Conservation (phyloP, 2,113 vertebrate genomes). For the Psittacula cyanocephala region DNA sequence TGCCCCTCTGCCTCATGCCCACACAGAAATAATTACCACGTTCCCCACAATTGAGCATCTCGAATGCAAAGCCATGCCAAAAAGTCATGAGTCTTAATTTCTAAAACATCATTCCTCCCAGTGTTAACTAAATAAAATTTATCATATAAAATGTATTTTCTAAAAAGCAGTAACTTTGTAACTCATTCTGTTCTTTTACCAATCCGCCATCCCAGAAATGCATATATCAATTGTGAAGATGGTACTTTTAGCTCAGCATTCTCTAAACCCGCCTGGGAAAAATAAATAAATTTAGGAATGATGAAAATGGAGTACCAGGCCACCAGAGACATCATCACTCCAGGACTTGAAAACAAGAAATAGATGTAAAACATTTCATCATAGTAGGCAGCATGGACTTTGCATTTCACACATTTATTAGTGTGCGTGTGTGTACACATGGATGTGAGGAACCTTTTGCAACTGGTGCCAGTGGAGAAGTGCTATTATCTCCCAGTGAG, state of each 20-base stretch:
- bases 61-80: no score
- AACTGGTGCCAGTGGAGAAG: neutral
- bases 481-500: neutral
- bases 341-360: neutral
- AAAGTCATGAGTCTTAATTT: neutral
- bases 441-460: neutral
- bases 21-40: neutral
- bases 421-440: fast-evolving
- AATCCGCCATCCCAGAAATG: neutral
- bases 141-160: neutral
- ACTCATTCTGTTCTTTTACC: neutral
- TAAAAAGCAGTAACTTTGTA: neutral
- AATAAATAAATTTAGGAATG: neutral
- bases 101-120: neutral
- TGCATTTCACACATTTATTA: neutral
- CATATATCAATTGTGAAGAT: neutral
- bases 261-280: neutral
- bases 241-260: neutral
- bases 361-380: neutral
- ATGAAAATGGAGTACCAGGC: fast-evolving
- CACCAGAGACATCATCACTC: neutral
- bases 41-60: neutral
- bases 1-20: neutral
- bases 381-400: neutral
- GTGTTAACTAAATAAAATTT: neutral